Conservation (phyloP, 1,140 invertebrate genomes). For the Cryptotermes secundus region DNA sequence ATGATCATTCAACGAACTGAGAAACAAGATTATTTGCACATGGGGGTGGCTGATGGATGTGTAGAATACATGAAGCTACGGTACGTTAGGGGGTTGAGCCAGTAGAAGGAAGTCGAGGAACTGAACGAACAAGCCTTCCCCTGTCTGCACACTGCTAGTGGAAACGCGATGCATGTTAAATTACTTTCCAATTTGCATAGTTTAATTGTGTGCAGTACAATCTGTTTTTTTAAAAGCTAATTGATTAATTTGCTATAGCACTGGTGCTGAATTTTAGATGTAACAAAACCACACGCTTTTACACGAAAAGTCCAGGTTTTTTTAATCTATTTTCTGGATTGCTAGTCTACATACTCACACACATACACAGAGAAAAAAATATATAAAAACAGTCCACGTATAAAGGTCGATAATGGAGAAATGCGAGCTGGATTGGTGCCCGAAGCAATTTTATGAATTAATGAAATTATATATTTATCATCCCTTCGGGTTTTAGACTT, state of each 20-base stretch:
- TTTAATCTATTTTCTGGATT: constrained; percentile 20
- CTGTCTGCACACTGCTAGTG: constrained; percentile 10
- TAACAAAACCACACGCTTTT: constrained; percentile 19
- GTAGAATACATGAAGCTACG: background rate
- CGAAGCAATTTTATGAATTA: constrained; percentile 27
- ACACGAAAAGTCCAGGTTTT: constrained; percentile 10
- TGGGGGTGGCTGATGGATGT: background rate
- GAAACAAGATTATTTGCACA: background rate
- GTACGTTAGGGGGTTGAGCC: background rate
- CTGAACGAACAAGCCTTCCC: background rate
- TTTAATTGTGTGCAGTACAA: constrained; percentile 19
- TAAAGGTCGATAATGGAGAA: constrained; percentile 27
- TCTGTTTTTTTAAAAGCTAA: constrained; percentile 20
- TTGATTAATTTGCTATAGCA: constrained; percentile 18
- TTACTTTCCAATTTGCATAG: constrained; percentile 19
- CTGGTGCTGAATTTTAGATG: constrained; percentile 16
- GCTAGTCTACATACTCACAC: background rate
- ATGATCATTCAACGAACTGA: background rate
- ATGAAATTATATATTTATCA: constrained; percentile 35
- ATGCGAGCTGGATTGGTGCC: constrained; percentile 5
- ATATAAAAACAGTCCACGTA: constrained; percentile 7
- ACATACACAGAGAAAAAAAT: background rate
- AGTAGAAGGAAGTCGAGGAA: background rate
- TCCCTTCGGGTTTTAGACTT: constrained; percentile 31
- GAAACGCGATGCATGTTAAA: constrained; percentile 16